phyloP scores from a whole-genome alignment of 2,888 invertebrate species.

The Diplazon laetatorius region DNA sequence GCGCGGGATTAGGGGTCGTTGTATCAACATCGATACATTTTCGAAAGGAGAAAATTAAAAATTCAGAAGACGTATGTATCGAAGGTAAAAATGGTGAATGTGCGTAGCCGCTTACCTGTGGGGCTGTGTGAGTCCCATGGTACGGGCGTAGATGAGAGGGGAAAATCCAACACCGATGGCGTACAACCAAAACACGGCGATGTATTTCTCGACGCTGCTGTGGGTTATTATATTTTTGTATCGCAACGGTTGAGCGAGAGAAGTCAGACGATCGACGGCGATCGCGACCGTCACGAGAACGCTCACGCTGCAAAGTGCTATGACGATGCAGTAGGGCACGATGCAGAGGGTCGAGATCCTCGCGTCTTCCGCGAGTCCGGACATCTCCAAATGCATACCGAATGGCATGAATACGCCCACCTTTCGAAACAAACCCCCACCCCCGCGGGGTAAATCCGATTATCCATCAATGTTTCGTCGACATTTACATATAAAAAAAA shows the following conservation, averaged over 20 bases:
- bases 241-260: constrained; percentile 85
- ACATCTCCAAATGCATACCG: constrained; percentile 85
- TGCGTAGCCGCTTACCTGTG: constrained; percentile 70
- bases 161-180: constrained; percentile 84
- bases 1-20: too few species aligned
- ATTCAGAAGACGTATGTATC: too few species aligned
- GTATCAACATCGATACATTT: too few species aligned
- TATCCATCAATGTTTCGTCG: too few species aligned
- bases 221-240: constrained; percentile 87
- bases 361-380: constrained; percentile 81
- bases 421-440: constrained; percentile 67
- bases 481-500: too few species aligned
- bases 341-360: constrained; percentile 83
- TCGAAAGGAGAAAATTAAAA: too few species aligned
- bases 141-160: constrained; percentile 83
- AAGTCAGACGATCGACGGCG: constrained; percentile 86
- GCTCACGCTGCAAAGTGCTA: constrained; percentile 85
- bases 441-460: too few species aligned
- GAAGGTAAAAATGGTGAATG: too few species aligned
- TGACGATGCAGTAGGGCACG: constrained; percentile 85
- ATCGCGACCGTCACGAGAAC: constrained; percentile 86
- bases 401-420: constrained; percentile 85
- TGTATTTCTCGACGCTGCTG: constrained; percentile 85
- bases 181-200: constrained; percentile 85
- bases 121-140: constrained; percentile 75